Evolutionary conservation across 2,797 vertebrate genomes (phyloP), one percentile per base, ranked within the genome.

Genomic region (Cyclura pinguis): DNA sequence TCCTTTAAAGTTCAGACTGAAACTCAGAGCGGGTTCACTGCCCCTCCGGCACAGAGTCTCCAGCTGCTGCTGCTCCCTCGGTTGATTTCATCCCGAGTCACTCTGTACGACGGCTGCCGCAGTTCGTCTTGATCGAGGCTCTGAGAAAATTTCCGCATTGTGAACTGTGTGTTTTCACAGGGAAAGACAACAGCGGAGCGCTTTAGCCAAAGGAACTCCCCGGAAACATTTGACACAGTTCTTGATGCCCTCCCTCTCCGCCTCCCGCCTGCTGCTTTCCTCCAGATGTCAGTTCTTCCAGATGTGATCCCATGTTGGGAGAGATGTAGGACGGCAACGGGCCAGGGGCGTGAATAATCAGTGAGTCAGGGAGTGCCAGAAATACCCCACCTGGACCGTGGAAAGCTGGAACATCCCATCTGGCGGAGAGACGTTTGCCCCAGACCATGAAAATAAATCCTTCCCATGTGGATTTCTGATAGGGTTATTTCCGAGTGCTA

Each of bases 281-380:
- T 80, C 84, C 91, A 86, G 86, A 90, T 94, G 92, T 90, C 72
- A 88, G 69, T 90, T 91, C 88, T 18, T 69, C 93, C 55, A 0
- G 78, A 3, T 78, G 84, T 62, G 1, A 50, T 81, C 50, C 62
- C 6, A 29, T 1, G 0, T 78, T 27, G n/a, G 3, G 20, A 20
- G 92, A 91, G 92, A 5, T 50, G 13, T 16, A 0, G 78, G 91
- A 35, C 20, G 85, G 72, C n/a, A 1, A 27, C 47, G 16, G 72
- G 80, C 69, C 78, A 87, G 90, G 86, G 88, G 81, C 0, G 0
- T 1, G 35, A 86, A 73, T 0, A 22, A 77, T 81, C 62, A 88
- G 81, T 59, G 57, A 22, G 12, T 77, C 35, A 1, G 42, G 9
- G 80, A 59, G 52, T 76, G 88, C 1, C 1, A 50, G 80, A 86